These are phyloP conservation scores for Lutraria rhynchaena DNA, from an alignment of 1,140 invertebrate species.

Conservation along the genomic window DNA sequence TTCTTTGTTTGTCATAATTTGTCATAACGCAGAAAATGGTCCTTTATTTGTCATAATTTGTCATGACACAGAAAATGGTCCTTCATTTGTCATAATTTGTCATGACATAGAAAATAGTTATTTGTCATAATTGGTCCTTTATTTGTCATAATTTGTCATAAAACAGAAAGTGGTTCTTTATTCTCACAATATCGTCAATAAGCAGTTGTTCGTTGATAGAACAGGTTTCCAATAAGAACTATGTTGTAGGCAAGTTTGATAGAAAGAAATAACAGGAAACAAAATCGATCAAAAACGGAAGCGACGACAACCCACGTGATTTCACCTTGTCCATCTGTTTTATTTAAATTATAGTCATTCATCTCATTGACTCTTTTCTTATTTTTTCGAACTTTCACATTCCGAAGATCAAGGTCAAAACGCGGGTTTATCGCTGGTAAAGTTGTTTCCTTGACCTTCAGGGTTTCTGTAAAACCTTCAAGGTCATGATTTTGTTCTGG, in stretches of 20 bases:
- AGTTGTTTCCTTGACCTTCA: constrained; percentile 22
- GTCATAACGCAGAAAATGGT: too few relatives aligned
- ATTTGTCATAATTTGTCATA: too few relatives aligned
- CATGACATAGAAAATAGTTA: too few relatives aligned
- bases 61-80: too few relatives aligned
- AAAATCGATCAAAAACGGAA: constrained; percentile 30
- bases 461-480: constrained; percentile 17
- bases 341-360: not conserved
- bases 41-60: too few relatives aligned
- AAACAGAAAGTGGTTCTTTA: too few relatives aligned
- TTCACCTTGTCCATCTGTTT: not conserved
- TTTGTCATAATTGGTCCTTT: too few relatives aligned
- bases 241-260: constrained; percentile 11
- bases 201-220: constrained; percentile 5
- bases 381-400: not conserved
- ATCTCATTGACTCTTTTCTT: not conserved
- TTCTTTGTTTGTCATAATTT: too few relatives aligned
- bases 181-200: too few relatives aligned
- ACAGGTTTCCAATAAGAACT: constrained; percentile 19
- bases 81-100: too few relatives aligned
- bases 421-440: not conserved
- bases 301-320: constrained; percentile 22
- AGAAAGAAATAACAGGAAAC: not conserved
- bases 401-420: constrained; percentile 9
- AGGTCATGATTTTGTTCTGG: not conserved